Evolutionary conservation across 2,888 invertebrate species (phyloP), one percentile per base, ranked within the genome.

Genomic region (Lottia scabra): DNA sequence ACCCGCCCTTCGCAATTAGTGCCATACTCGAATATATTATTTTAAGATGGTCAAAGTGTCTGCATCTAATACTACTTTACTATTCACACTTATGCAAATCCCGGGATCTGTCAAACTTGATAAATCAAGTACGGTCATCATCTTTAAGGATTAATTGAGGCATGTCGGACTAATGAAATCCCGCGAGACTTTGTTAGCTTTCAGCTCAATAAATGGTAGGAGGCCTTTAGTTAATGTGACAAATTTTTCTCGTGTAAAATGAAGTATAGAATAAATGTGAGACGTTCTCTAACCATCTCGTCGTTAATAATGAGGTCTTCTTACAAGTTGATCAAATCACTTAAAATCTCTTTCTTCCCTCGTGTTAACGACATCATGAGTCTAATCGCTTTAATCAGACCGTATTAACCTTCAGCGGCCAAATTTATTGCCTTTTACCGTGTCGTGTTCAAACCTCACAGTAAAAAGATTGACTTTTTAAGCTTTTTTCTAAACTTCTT

Each of bases 301-400:
- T 38, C 38, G 38, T 38, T 38, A 38, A 38, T 38, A 38, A 38
- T 38, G 38, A 38, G 38, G 38, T 38, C 38, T 38, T 38, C 38
- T 38, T 38, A 38, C 38, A 38, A 38, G 38, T 38, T 38, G 38
- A 38, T 38, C 38, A 38, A 38, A 38, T 38, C 38, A 38, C 38
- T 38, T 38, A 38, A 38, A 38, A 38, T 38, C 38, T 38, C 38
- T 38, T 38, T 38, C 38, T 38, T 30, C 38, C 38, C 38, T 38
- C 38, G 38, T 8, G 38, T 38, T 38, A 38, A 38, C 38, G 38
- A 38, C 38, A 38, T 38, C 38, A 38, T 38, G 38, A 38, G 38
- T 23, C 56, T 56, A 56, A 56, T 56, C 56, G 56, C 56, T 56
- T 56, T 56, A 56, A 56, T 56, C 56, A 16, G 56, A 56, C 23